Base-by-base conservation (phyloP, 64 coral and sea anemone species). In the Astreopora myriophthalma region DNA sequence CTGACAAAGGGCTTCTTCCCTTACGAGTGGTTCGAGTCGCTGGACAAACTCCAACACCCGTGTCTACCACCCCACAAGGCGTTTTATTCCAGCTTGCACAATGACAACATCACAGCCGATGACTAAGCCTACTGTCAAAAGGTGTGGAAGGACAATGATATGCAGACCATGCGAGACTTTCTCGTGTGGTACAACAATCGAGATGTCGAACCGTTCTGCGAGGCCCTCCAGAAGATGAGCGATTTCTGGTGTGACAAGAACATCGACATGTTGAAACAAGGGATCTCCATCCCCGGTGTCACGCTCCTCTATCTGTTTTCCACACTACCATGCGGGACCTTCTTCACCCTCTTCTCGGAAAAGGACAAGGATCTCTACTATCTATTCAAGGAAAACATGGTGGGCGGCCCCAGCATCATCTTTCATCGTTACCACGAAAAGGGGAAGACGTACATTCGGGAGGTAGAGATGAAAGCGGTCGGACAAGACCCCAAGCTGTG, bases 301-400 rank as follows among this genome's bases (percentile, higher is more conserved):
- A 89, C 87, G 6, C 17, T 89, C 19, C 77, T 28, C 10, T 89
- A 89, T 40, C 87, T 89, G 14, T 89, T 89, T 24, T 26, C 32
- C 0, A 89, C 71, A 0, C 51, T 89, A 28, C 28, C 52, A 76
- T n/a, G 26, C 65, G 70, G 33, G 29, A 88, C 34, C 55, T 74
- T 73, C 48, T 72, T 74, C 34, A 71, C 64, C 38, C 26, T 87
- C 5, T 37, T 46, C 16, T 38, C 49, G 5, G 31, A 84, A 49
- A 84, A 63, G 30, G 58, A 84, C 29, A 84, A 84, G 63, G 79
- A 84, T 34, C 32, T 84, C 25, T 64, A 86, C 35, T 35, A 86
- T 48, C 22, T 48, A n/a, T 71, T 70, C 9, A 69, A 71, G 62
- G 36, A 70, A 20, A 86, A 86, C 17, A 86, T 67, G 57, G 62